Evolutionary conservation across 2,888 invertebrate species (phyloP).

Genomic region (Athrips mouffetella): DNA sequence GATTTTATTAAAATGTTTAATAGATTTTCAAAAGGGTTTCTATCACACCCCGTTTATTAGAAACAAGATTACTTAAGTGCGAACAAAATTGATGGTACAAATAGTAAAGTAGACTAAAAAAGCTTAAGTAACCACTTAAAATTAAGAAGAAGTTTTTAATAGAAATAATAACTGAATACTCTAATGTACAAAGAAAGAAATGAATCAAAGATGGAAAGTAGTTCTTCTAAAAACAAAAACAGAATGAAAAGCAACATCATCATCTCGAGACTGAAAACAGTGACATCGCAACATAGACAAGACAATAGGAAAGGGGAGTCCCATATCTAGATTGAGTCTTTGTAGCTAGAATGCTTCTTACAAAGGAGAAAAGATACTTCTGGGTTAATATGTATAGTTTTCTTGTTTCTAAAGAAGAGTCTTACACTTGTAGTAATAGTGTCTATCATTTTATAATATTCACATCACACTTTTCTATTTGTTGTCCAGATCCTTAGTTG

Average conservation of each 20-base stretch:
- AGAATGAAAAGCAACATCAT: constrained; percentile 1
- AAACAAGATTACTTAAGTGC: too few species aligned
- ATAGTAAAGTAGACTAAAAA: too few species aligned
- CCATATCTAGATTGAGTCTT: constrained; percentile 10
- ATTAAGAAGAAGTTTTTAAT: too few species aligned
- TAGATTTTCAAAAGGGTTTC: constrained; percentile 46
- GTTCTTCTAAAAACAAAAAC: constrained; percentile 3
- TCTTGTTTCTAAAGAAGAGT: not conserved
- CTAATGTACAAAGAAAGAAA: not conserved
- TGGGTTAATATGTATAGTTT: not conserved
- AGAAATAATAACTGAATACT: not conserved
- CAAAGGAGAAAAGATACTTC: not conserved
- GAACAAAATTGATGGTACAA: too few species aligned
- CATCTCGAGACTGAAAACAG: constrained; percentile 6
- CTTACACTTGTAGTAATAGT: too few species aligned
- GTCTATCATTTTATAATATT: too few species aligned
- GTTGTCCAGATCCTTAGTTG: too few species aligned
- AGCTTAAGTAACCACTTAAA: too few species aligned
- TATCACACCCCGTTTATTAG: too few species aligned
- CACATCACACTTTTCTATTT: too few species aligned
- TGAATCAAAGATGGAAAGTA: not conserved
- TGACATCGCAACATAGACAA: constrained; percentile 10
- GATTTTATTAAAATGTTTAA: constrained; percentile 73
- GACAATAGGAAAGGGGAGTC: constrained; percentile 15
- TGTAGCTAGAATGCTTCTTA: constrained; percentile 11